phyloP scores from a whole-genome alignment of 2,113 vertebrate genomes.

The Candoia aspera region DNA sequence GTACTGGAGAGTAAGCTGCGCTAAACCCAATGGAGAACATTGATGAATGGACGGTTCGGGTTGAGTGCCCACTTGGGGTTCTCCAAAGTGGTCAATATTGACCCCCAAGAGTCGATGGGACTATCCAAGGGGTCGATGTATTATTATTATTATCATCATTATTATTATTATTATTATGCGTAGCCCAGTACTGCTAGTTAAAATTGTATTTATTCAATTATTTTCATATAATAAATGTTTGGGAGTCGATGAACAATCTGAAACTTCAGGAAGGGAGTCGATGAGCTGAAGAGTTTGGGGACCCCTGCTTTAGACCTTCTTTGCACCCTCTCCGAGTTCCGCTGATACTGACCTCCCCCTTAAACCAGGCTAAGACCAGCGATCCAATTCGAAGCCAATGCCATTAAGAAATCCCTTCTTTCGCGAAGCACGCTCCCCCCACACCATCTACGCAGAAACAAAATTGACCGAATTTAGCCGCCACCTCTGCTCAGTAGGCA shows the following conservation, averaged over 20 bases:
- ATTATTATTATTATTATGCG: neutral
- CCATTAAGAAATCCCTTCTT: neutral
- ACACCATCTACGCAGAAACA: neutral
- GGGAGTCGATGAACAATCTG: neutral
- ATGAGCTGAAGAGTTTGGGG: neutral
- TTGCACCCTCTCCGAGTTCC: no score
- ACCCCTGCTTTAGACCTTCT: neutral
- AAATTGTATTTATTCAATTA: neutral
- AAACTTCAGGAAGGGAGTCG: neutral
- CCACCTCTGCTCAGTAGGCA: neutral
- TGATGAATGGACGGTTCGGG: neutral
- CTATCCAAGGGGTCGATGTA: neutral
- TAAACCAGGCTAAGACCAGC: neutral
- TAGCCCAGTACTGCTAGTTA: neutral
- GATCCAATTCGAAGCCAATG: neutral
- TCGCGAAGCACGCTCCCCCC: neutral
- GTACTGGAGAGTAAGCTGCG: neutral
- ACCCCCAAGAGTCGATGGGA: neutral
- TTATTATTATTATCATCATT: neutral
- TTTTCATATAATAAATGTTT: neutral
- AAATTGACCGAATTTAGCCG: neutral
- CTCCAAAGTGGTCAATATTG: neutral
- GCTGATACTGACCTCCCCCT: neutral
- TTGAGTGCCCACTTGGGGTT: neutral
- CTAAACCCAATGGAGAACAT: neutral